These are phyloP conservation scores for Holotrichia oblita DNA, from an alignment of 1,140 invertebrate genomes.

Conservation along the genomic window DNA sequence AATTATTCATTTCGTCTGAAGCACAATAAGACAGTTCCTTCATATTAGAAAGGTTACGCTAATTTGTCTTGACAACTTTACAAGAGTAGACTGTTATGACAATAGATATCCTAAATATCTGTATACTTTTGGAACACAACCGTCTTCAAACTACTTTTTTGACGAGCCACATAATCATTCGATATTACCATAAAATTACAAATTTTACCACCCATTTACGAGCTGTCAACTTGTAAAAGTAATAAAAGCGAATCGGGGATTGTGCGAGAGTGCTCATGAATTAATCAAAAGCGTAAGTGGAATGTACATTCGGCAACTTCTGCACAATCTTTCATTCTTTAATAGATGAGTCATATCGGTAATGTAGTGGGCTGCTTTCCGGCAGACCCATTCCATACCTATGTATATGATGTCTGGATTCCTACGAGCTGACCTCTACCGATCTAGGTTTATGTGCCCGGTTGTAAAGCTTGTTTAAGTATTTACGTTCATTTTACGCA, in stretches of 20 bases:
- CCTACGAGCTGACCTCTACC: constrained; percentile 9
- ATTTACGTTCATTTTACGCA: background rate
- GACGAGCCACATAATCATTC: background rate
- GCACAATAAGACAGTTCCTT: background rate
- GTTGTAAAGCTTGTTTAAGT: background rate
- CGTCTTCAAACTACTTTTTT: no score
- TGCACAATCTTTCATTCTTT: background rate
- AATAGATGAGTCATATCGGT: constrained; percentile 14
- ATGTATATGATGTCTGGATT: constrained; percentile 12
- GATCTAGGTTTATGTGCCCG: constrained; percentile 12
- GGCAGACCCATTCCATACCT: constrained; percentile 15
- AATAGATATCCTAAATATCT: background rate
- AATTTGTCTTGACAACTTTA: background rate
- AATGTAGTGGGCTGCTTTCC: constrained; percentile 19
- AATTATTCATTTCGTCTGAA: background rate
- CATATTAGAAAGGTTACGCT: background rate
- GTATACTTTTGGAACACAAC: background rate
- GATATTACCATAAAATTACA: background rate
- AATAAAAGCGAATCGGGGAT: background rate
- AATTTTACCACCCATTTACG: background rate
- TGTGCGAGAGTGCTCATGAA: background rate
- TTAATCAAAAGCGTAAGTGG: constrained; percentile 18
- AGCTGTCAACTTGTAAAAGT: background rate
- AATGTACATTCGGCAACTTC: constrained; percentile 18
- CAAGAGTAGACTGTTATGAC: background rate